Percentiles rank a stretch among this genome's conserved stretches.
Conservation (phyloP, 2,888 invertebrate genomes). For the Chymomyza amoena region DNA sequence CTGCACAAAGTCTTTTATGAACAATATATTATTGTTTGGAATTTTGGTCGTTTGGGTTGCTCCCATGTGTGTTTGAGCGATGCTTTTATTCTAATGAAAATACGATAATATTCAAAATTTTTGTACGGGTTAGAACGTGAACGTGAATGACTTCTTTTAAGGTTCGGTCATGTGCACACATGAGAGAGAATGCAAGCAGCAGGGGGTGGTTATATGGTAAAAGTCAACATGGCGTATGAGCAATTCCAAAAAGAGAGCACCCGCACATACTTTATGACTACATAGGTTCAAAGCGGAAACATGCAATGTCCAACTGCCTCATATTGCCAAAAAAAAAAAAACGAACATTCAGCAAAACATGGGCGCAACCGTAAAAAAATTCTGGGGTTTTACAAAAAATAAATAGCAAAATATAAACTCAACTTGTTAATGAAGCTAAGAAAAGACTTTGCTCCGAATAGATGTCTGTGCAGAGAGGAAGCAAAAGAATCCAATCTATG, state of each 20-base stretch:
- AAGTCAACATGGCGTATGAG: neutral
- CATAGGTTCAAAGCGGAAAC: neutral
- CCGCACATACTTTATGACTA: slow-evolving; percentile 1
- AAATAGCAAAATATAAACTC: too few species aligned
- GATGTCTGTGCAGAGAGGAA: too few species aligned
- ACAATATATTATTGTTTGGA: too few species aligned
- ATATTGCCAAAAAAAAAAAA: neutral
- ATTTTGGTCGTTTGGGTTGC: neutral
- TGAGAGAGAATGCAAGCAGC: neutral
- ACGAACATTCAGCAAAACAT: too few species aligned
- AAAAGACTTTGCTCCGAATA: too few species aligned
- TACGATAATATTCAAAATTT: neutral
- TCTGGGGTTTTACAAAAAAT: too few species aligned
- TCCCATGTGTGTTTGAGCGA: slow-evolving; percentile 9
- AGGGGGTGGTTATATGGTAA: neutral
- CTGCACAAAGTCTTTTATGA: too few species aligned
- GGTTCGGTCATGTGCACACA: slow-evolving; percentile 16
- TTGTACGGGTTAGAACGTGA: slow-evolving; percentile 1
- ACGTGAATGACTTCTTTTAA: slow-evolving; percentile 20
- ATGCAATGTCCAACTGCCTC: neutral
- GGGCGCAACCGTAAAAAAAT: too few species aligned
- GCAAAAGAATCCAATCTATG: too few species aligned
- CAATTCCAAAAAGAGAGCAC: slow-evolving; percentile 17
- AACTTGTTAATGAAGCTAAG: too few species aligned
- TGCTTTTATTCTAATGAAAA: slow-evolving; percentile 53